phyloP scores from a whole-genome alignment of 2,797 vertebrate genomes.

The Hydrolagus colliei region DNA sequence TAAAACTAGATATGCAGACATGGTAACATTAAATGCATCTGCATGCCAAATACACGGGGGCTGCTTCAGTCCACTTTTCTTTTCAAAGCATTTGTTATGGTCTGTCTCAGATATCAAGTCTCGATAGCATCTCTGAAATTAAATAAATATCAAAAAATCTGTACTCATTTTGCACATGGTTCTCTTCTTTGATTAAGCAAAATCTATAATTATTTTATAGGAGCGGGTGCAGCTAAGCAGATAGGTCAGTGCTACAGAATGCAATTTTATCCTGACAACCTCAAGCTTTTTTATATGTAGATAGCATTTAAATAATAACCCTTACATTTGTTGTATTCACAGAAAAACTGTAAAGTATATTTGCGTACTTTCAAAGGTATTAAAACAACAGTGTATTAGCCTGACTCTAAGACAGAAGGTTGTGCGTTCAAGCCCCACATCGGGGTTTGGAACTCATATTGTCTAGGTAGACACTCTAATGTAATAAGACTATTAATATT shows the following conservation, averaged over 20 bases:
- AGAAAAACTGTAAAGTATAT: no score
- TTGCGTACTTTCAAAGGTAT: no score
- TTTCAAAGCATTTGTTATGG: not conserved
- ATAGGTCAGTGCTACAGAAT: not conserved
- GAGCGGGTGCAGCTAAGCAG: not conserved
- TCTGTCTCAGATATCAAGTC: slow-evolving; percentile 1
- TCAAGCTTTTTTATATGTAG: not conserved
- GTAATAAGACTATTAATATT: no score
- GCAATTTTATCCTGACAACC: not conserved
- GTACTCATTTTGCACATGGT: not conserved
- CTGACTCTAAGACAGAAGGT: no score
- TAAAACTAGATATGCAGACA: not conserved
- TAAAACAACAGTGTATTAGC: no score
- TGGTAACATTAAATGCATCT: no score
- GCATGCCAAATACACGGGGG: no score
- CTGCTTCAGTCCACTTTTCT: no score
- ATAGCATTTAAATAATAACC: not conserved
- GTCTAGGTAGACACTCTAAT: no score
- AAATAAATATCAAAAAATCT: not conserved
- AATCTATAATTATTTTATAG: not conserved
- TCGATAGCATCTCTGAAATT: not conserved
- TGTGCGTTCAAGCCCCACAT: no score
- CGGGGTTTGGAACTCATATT: no score
- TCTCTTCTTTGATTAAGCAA: not conserved
- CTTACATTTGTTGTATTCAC: no score